Percentiles rank a stretch among this genome's conserved stretches.
Evolutionary conservation across 2,888 invertebrate genomes (phyloP).

Genomic region (Nomada hirtipes): DNA sequence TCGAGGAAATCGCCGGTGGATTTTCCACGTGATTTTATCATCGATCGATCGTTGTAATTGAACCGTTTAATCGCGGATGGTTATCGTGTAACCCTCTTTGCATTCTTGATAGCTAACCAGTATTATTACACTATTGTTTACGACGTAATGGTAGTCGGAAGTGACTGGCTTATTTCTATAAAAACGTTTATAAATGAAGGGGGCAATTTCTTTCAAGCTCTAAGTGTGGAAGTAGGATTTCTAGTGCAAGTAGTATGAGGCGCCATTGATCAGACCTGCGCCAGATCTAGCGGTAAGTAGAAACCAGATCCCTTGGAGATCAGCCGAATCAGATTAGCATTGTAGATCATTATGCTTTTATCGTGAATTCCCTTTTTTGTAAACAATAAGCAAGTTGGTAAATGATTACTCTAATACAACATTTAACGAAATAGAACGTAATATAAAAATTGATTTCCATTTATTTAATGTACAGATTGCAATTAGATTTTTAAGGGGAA

Average conservation of each 20-base stretch:
- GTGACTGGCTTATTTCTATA: not conserved
- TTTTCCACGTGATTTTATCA: constrained; percentile 30
- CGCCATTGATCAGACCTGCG: constrained; percentile 50
- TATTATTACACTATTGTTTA: not conserved
- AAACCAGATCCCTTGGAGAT: not conserved
- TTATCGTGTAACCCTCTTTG: constrained; percentile 21
- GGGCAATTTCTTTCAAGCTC: not conserved
- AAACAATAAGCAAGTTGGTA: no score
- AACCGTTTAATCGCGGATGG: constrained; percentile 7
- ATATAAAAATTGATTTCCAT: no score
- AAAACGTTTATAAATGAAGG: not conserved
- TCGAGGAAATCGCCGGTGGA: constrained; percentile 17
- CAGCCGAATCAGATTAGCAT: not conserved
- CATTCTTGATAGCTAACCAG: not conserved
- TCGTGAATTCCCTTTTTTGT: no score
- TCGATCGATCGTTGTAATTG: constrained; percentile 25
- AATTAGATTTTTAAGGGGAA: not conserved
- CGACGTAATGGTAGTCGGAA: not conserved
- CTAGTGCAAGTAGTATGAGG: constrained; percentile 48
- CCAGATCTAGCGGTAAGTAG: not conserved
- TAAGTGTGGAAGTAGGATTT: not conserved
- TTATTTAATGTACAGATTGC: no score
- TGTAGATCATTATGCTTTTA: not conserved
- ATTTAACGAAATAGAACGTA: no score
- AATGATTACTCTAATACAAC: no score